These are phyloP conservation scores for Poecilia gillii DNA, from an alignment of 2,797 vertebrate species.

Conservation along the genomic window DNA sequence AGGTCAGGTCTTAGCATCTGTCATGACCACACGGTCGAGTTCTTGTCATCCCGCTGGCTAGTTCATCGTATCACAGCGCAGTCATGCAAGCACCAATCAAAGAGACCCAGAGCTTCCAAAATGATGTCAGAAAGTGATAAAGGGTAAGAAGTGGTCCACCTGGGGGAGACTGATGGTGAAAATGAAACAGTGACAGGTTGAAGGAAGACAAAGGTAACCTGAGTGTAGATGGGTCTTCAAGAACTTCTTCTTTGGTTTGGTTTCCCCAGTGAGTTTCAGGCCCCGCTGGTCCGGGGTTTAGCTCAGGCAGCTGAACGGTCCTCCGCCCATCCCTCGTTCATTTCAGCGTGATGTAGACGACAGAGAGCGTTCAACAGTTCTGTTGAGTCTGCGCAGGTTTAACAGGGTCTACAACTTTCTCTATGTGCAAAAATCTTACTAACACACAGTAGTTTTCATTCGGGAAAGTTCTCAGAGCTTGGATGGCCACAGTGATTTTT, in stretches of 20 bases:
- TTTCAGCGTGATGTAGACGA: constrained; percentile 52
- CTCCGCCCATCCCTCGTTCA: constrained; percentile 55
- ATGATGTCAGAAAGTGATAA: constrained; percentile 74
- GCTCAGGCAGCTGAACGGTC: constrained; percentile 76
- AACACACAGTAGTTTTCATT: constrained; percentile 48
- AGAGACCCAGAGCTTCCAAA: constrained; percentile 81
- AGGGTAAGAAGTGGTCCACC: constrained; percentile 59
- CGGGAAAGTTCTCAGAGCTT: constrained; percentile 54
- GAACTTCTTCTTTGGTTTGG: constrained; percentile 48
- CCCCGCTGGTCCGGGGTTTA: constrained; percentile 78
- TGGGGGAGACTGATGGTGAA: constrained; percentile 30
- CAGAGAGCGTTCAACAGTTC: constrained; percentile 40
- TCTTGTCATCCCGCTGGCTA: constrained; percentile 56
- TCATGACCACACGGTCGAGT: constrained; percentile 43
- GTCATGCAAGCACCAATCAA: constrained; percentile 67
- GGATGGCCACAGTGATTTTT: constrained; percentile 63
- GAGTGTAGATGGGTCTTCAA: constrained; percentile 47
- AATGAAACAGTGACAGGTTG: constrained; percentile 1
- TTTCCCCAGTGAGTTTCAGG: constrained; percentile 57
- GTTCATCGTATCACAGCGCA: constrained; percentile 59
- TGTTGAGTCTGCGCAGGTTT: constrained; percentile 53
- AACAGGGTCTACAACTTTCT: constrained; percentile 71
- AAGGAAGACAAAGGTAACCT: constrained; percentile 14
- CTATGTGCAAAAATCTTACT: constrained; percentile 59
- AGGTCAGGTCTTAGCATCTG: constrained; percentile 66